phyloP scores from a whole-genome alignment of 2,888 invertebrate genomes.

The Synergus umbraculus region DNA sequence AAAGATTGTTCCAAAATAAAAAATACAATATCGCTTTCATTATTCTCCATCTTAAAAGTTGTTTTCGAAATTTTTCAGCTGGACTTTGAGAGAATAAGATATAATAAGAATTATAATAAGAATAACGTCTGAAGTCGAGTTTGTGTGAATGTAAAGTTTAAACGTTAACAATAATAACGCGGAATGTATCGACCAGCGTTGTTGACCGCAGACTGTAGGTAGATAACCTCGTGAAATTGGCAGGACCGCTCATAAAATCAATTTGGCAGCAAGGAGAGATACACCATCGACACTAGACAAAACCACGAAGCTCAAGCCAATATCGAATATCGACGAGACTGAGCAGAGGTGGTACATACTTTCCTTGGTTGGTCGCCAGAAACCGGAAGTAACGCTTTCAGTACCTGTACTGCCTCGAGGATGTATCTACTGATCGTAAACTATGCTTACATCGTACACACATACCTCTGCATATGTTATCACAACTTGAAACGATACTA shows the following conservation, averaged over 20 bases:
- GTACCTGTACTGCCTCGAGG: constrained; percentile 15
- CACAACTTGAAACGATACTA: not conserved
- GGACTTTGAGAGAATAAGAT: no score
- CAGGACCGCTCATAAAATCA: constrained; percentile 48
- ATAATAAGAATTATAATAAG: no score
- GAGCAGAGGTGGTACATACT: not conserved
- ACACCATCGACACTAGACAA: not conserved
- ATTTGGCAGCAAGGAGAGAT: constrained; percentile 42
- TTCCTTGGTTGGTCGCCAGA: constrained; percentile 28
- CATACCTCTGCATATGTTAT: not conserved
- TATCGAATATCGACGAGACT: constrained; percentile 24
- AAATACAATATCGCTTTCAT: not conserved
- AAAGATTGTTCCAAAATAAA: not conserved
- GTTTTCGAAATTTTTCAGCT: not conserved
- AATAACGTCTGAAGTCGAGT: not conserved
- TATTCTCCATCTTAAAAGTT: not conserved
- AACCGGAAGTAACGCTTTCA: constrained; percentile 31
- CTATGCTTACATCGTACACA: not conserved
- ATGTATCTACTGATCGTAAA: constrained; percentile 35
- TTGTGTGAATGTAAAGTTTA: constrained; percentile 4
- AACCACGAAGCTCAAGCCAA: constrained; percentile 17
- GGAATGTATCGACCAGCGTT: not conserved
- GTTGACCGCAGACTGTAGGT: constrained; percentile 44
- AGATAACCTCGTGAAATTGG: constrained; percentile 49
- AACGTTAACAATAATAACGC: constrained; percentile 12